Evolutionary conservation across 2,888 invertebrate genomes (phyloP).

Genomic region (Eupithecia exiguata): DNA sequence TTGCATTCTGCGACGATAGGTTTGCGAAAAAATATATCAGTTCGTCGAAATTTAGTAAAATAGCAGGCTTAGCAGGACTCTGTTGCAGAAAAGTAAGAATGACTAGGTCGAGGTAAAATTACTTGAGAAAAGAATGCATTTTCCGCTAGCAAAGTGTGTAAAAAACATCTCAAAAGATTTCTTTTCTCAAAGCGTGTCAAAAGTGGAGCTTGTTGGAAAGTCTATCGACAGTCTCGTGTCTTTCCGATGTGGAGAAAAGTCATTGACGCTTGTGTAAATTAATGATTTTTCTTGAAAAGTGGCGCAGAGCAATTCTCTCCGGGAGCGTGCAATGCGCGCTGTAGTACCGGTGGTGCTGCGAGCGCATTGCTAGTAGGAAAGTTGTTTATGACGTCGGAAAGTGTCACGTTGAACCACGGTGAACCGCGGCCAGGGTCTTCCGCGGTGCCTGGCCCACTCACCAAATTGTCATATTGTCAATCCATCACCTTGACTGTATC

Average conservation of each 20-base stretch:
- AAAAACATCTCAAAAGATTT: constrained; percentile 40
- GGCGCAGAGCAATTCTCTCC: constrained; percentile 66
- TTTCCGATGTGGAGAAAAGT: constrained; percentile 65
- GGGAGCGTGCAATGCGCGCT: constrained; percentile 63
- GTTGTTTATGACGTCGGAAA: constrained; percentile 82
- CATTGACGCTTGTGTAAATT: constrained; percentile 63
- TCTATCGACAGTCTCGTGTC: constrained; percentile 46
- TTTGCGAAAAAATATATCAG: background rate
- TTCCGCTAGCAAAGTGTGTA: constrained; percentile 16
- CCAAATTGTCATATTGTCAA: constrained; percentile 82
- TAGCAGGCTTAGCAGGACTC: background rate
- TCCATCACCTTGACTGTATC: constrained; percentile 78
- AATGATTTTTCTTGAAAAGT: constrained; percentile 74
- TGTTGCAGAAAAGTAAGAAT: background rate
- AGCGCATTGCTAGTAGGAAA: constrained; percentile 83
- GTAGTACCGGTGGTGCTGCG: constrained; percentile 51
- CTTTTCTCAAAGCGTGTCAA: constrained; percentile 48
- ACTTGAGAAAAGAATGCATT: constrained; percentile 21
- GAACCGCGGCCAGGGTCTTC: constrained; percentile 79
- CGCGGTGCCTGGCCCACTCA: constrained; percentile 80
- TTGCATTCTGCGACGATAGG: background rate
- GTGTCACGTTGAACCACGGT: constrained; percentile 83
- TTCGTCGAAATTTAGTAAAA: background rate
- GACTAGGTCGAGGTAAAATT: constrained; percentile 12
- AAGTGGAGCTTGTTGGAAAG: constrained; percentile 49